Evolutionary conservation across 2,888 invertebrate genomes (phyloP), one percentile per base, ranked within the genome.

Genomic region (Hypena proboscidalis): DNA sequence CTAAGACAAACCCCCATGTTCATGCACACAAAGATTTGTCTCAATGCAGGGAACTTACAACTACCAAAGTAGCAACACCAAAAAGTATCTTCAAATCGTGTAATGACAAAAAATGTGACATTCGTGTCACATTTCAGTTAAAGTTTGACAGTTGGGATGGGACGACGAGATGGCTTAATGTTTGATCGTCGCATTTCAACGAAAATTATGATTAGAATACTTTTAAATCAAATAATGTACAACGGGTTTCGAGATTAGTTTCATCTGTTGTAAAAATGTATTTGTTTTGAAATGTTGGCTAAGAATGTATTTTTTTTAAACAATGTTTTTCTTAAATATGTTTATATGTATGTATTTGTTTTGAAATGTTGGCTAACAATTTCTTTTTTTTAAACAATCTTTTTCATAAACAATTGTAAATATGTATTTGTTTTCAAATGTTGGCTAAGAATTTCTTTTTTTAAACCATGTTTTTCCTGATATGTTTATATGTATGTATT

Each of bases 121-220:
- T 69, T 70, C 83, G 83, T 85, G 88, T 89, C 89, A 76, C 77
- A 84, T 89, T 87, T 84, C 81, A 76, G 80, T 85, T 79, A 66
- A 74, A 72, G 74, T 81, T 78, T 89, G 90, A 87, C 88, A 84
- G 80, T 80, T 84, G 27, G 70, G 84, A 80, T 85, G 82, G 72
- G 70, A 67, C 64, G 68, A 62, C 47, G 67, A 54, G 75, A 79
- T 77, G 81, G 80, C 80, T 85, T 86, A 81, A 80, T 80, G 64
- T 73, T 66, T 67, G 73, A 83, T 72, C 76, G 67, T 74, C 50
- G 64, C 77, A 82, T 85, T 83, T 80, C 77, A 80, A 82, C 80
- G 65, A 79, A 80, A 80, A 78, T 79, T 69, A 70, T 68, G 70
- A 75, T 77, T 70, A 75, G 70, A 75, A 71, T 75, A 74, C 67